phyloP scores from a whole-genome alignment of 2,113 vertebrate genomes.

The Cromileptes altivelis region DNA sequence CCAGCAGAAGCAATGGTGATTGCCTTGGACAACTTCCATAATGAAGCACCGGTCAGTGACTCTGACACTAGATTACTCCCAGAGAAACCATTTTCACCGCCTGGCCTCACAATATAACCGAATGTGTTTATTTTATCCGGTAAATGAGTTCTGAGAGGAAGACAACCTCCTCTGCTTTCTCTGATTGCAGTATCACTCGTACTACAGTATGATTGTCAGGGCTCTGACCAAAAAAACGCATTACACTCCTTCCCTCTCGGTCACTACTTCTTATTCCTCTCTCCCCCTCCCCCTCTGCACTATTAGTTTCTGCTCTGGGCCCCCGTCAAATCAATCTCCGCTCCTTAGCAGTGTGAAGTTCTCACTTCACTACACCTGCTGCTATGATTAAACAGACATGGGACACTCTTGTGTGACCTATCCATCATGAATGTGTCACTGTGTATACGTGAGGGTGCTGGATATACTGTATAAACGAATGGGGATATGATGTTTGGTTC shows the following conservation, averaged over 20 bases:
- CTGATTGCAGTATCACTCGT: not conserved
- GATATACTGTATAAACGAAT: not conserved
- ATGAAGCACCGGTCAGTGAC: slow-evolving; percentile 30
- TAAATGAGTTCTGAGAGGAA: slow-evolving; percentile 15
- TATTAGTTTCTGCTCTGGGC: slow-evolving; percentile 10
- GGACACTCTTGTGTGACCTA: slow-evolving; percentile 36
- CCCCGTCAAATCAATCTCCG: slow-evolving; percentile 48
- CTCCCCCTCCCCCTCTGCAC: not conserved
- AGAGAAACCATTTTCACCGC: slow-evolving; percentile 36
- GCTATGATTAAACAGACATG: slow-evolving; percentile 53
- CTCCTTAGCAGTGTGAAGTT: slow-evolving; percentile 42
- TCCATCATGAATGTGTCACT: slow-evolving; percentile 42
- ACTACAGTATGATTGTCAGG: not conserved
- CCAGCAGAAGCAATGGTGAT: slow-evolving; percentile 44
- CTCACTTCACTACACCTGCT: slow-evolving; percentile 57
- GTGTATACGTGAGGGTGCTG: not conserved
- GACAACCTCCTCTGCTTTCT: not conserved
- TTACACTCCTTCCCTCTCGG: not conserved
- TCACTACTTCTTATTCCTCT: not conserved
- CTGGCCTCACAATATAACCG: not conserved
- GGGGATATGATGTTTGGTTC: not conserved
- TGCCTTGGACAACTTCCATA: slow-evolving; percentile 48
- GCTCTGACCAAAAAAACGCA: not conserved
- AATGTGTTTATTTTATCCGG: slow-evolving; percentile 17
- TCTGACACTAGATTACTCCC: slow-evolving; percentile 13